phyloP scores from a whole-genome alignment of 2,888 invertebrate genomes.

The Lepidonotus clava region DNA sequence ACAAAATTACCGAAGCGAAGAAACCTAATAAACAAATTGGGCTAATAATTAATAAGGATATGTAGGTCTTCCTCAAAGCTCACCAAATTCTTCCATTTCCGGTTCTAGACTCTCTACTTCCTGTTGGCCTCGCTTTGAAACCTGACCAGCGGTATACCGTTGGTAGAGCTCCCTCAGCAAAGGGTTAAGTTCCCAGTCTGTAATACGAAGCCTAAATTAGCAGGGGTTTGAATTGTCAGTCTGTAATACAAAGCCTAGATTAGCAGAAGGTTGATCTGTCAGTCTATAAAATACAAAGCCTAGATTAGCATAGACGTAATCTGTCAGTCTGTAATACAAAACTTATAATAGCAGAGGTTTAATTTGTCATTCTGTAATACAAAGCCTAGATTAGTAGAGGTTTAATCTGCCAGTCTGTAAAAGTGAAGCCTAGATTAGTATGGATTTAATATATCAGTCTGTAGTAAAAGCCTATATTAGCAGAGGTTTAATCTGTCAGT shows the following conservation, averaged over 20 bases:
- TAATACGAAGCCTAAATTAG: too few species aligned
- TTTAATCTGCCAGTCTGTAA: conserved; percentile 32
- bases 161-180: conserved; percentile 27
- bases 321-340: conserved; percentile 29
- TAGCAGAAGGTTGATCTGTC: conserved; percentile 15
- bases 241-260: too few species aligned
- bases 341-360: conserved; percentile 20
- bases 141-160: not conserved
- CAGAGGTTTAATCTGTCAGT: conserved; percentile 30
- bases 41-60: too few species aligned
- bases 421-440: too few species aligned
- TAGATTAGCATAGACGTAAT: not conserved
- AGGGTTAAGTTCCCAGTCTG: conserved; percentile 45
- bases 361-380: conserved; percentile 25
- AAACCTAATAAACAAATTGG: too few species aligned
- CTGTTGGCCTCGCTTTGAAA: not conserved
- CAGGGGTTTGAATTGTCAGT: conserved; percentile 34
- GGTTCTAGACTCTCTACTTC: not conserved
- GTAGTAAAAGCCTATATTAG: too few species aligned
- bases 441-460: conserved; percentile 36
- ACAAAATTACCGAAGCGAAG: too few species aligned
- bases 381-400: not conserved
- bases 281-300: conserved; percentile 20
- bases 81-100: conserved; percentile 5
- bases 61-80: too few species aligned